Conservation (phyloP, 2,888 invertebrate species). For the Eudemis profundana region DNA sequence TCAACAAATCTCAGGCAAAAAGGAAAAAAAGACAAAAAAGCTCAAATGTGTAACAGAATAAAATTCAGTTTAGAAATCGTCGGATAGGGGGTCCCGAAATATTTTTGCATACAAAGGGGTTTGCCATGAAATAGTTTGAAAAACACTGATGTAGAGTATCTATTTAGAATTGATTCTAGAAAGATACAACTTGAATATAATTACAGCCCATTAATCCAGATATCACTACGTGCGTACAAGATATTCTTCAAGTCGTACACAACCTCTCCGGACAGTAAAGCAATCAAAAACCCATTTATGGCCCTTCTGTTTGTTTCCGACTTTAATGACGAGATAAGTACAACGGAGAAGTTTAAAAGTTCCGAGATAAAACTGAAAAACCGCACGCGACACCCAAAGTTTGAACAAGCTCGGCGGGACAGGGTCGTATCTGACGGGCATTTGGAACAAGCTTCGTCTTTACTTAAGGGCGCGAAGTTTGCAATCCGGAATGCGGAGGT, state of each 20-base stretch:
- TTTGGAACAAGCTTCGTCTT: not conserved
- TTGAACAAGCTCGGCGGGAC: not conserved
- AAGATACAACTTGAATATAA: no score
- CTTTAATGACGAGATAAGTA: constrained; percentile 31
- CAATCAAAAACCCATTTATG: constrained; percentile 29
- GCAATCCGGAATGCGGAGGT: constrained; percentile 7
- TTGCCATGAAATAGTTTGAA: no score
- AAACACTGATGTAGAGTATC: no score
- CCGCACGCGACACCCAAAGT: constrained; percentile 30
- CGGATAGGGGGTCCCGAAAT: no score
- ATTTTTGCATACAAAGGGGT: no score
- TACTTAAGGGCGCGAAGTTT: not conserved
- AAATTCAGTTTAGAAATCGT: no score
- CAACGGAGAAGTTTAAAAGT: constrained; percentile 31
- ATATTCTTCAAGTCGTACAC: not conserved
- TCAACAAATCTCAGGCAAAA: no score
- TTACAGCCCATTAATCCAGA: no score
- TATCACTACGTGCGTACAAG: no score
- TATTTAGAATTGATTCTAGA: no score
- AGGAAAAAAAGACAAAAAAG: no score
- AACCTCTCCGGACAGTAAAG: not conserved
- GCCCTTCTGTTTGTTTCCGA: constrained; percentile 18
- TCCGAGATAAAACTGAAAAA: constrained; percentile 31
- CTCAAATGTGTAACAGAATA: no score
- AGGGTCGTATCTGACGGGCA: not conserved